These are phyloP conservation scores for Microctonus brassicae DNA, from an alignment of 2,888 invertebrate genomes.

Conservation along the genomic window DNA sequence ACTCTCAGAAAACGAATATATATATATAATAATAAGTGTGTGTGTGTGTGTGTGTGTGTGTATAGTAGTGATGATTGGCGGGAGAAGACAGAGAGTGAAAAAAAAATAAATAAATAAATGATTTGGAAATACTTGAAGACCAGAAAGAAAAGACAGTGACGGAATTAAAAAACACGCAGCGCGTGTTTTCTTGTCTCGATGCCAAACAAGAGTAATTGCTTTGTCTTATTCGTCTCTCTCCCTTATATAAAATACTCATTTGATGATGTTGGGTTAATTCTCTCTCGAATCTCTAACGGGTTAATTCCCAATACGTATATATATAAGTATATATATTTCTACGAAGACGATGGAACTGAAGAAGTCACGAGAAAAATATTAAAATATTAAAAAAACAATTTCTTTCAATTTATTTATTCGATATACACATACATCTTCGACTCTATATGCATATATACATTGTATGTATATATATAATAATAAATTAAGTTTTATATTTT, in stretches of 20 bases:
- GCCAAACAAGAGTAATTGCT: conserved; percentile 38
- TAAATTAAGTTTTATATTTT: not conserved
- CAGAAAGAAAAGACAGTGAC: conserved; percentile 43
- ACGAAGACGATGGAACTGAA: conserved; percentile 58
- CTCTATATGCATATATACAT: too few species aligned
- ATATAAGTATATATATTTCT: too few species aligned
- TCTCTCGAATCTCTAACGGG: conserved; percentile 62
- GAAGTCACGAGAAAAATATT: conserved; percentile 17
- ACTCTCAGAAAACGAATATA: not conserved
- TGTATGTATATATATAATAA: too few species aligned
- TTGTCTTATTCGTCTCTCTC: conserved; percentile 19
- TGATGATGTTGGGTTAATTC: not conserved
- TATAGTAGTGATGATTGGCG: not conserved
- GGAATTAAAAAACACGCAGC: too few species aligned
- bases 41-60: too few species aligned
- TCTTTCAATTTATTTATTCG: too few species aligned
- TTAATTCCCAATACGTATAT: conserved; percentile 61
- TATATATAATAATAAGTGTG: too few species aligned
- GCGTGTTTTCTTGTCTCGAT: conserved; percentile 8
- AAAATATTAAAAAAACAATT: too few species aligned
- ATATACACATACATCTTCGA: too few species aligned
- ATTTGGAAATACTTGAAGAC: conserved; percentile 47
- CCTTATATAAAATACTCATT: not conserved
- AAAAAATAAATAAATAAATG: too few species aligned
- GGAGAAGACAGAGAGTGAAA: conserved; percentile 13